A percentile compares a stretch with the other conserved stretches of the same genome.
Evolutionary conservation across 2,113 vertebrate genomes (phyloP).

Genomic region (Martes martes): DNA sequence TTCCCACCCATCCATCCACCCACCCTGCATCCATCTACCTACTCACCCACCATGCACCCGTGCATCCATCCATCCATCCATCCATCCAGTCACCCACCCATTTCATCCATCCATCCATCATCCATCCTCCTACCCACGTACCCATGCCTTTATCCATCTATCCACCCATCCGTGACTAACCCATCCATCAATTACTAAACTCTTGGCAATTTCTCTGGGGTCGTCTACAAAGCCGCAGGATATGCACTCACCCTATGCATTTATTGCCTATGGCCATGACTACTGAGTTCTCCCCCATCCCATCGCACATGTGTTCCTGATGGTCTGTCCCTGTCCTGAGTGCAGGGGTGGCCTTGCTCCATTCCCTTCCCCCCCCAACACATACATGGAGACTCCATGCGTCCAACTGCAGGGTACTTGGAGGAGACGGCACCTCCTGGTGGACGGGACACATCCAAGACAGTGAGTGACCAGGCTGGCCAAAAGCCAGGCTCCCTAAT

Average conservation of each 20-base stretch:
- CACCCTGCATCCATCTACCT: no score
- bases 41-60: no score
- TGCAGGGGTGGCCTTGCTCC: background rate
- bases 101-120: no score
- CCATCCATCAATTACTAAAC: background rate
- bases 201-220: fast-evolving
- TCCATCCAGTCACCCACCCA: no score
- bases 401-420: background rate
- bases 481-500: background rate
- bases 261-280: background rate
- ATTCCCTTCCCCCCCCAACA: background rate
- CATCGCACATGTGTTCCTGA: background rate
- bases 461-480: background rate
- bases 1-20: no score
- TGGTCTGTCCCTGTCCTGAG: background rate
- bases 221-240: background rate
- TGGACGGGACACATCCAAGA: background rate
- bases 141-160: no score
- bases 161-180: fast-evolving
- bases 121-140: fast-evolving
- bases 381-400: no score
- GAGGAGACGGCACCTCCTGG: background rate
- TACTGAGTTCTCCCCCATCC: background rate
- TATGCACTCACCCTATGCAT: background rate
- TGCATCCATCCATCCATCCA: fast-evolving